A percentile compares a stretch with the other conserved stretches of the same genome.
These are phyloP conservation scores for Callospermophilus lateralis DNA, from an alignment of 2,113 vertebrate species.

Conservation along the genomic window DNA sequence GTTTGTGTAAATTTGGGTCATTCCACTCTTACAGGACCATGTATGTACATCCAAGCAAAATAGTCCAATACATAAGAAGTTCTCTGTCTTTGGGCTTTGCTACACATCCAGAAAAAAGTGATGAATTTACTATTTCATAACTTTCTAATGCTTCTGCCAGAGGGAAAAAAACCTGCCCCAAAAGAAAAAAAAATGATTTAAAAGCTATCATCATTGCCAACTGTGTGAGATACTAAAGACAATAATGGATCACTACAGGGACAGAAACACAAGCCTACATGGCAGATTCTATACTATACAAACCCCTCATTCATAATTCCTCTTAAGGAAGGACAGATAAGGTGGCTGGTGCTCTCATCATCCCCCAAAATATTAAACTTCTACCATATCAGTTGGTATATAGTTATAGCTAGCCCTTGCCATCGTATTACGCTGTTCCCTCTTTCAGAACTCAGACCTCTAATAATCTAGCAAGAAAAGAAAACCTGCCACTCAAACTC, in stretches of 20 bases:
- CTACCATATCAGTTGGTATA: neutral
- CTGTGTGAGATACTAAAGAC: neutral
- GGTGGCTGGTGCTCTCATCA: neutral
- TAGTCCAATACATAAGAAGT: neutral
- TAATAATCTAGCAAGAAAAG: neutral
- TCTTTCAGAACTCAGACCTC: neutral
- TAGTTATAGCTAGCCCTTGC: neutral
- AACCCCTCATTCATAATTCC: neutral
- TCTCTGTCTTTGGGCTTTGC: neutral
- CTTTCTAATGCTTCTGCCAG: slow-evolving; percentile 23
- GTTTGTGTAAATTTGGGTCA: neutral
- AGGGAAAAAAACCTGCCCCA: neutral
- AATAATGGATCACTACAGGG: neutral
- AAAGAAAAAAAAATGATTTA: neutral
- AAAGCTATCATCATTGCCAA: neutral
- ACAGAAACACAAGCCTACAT: neutral
- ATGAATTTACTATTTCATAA: slow-evolving; percentile 57
- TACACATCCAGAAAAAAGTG: slow-evolving; percentile 33
- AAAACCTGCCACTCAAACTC: neutral
- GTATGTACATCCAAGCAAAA: neutral
- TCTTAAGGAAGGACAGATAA: neutral
- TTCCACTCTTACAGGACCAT: neutral
- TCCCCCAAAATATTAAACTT: neutral
- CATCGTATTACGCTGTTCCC: neutral
- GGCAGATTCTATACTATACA: neutral